Percentiles rank a stretch among this genome's conserved stretches.
These are phyloP conservation scores for Micrastur ruficollis DNA, from an alignment of 2,797 vertebrate genomes.

Conservation along the genomic window DNA sequence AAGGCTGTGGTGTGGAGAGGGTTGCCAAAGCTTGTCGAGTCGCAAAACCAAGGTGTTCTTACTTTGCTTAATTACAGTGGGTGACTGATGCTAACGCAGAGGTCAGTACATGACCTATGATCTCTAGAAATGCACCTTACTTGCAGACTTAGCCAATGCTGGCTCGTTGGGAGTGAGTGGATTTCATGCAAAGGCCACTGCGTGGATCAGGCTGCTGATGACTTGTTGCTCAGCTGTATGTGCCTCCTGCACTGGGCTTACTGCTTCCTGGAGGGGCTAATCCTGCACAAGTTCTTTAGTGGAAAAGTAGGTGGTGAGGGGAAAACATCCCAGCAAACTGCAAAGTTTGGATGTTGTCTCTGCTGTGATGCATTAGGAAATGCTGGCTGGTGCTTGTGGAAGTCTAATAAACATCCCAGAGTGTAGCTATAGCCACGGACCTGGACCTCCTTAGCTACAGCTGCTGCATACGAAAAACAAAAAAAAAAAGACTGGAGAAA, in stretches of 20 bases:
- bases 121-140: not conserved
- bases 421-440: not conserved
- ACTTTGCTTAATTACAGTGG: not conserved
- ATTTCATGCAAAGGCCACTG: rapidly evolving
- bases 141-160: not conserved
- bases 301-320: not conserved
- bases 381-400: not conserved
- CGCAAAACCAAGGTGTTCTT: not conserved
- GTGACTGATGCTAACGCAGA: not conserved
- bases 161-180: rapidly evolving
- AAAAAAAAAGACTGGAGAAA: not conserved
- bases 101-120: not conserved
- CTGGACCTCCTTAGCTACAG: not conserved
- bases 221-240: not conserved
- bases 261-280: not conserved
- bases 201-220: not conserved
- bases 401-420: not conserved
- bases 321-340: not conserved
- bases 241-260: not conserved
- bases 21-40: not conserved
- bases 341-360: not conserved
- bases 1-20: not conserved
- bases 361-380: not conserved
- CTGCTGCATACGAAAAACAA: not conserved
- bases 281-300: not conserved